These are phyloP conservation scores for Halictus quadricinctus DNA, from an alignment of 2,888 invertebrate species.

Conservation along the genomic window DNA sequence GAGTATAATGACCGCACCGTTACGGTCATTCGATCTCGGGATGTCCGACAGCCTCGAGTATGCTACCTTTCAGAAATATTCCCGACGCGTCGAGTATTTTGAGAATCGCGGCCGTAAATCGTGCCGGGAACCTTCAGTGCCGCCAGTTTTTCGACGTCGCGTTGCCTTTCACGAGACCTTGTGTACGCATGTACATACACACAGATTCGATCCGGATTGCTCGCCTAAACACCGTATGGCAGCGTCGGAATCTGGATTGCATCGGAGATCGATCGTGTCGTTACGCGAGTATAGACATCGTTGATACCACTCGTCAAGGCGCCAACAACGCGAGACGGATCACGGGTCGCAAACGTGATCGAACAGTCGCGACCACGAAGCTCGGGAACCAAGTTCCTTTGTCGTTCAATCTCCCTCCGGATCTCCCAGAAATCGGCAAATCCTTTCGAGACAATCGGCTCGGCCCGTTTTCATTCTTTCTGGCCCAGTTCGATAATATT, in stretches of 20 bases:
- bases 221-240: background rate
- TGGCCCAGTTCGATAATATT: background rate
- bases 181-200: background rate
- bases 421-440: background rate
- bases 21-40: background rate
- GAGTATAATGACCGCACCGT: background rate
- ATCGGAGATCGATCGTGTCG: background rate
- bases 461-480: background rate
- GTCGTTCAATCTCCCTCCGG: background rate
- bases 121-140: slow-evolving; percentile 24
- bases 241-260: slow-evolving; percentile 12
- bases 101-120: slow-evolving; percentile 17
- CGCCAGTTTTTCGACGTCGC: slow-evolving; percentile 31
- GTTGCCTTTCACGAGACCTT: slow-evolving; percentile 43
- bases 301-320: slow-evolving; percentile 23
- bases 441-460: slow-evolving; percentile 16
- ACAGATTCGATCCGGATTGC: background rate
- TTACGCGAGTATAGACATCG: slow-evolving; percentile 18
- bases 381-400: background rate
- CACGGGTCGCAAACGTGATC: background rate
- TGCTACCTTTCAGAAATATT: background rate
- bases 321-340: slow-evolving; percentile 1
- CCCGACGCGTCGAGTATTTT: background rate
- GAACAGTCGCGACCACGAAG: background rate
- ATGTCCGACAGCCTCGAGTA: background rate